Base-by-base conservation (phyloP, 2,888 invertebrate species). In the Xanthorhoe spadicearia region DNA sequence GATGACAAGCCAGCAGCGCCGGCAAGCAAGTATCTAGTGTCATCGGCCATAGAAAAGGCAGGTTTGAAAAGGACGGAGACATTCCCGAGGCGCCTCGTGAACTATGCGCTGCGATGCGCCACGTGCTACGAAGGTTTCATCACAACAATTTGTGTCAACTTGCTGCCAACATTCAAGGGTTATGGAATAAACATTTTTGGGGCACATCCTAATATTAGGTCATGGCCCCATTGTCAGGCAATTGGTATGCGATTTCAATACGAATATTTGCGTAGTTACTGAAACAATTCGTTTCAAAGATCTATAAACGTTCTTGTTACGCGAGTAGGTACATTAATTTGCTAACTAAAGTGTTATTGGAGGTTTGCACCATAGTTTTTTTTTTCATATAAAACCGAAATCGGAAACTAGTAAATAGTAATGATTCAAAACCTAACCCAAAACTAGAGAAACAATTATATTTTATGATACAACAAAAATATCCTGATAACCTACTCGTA, bases 101-200 rank as follows among this genome's bases (percentile, higher is more conserved):
- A 88, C 85, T 88, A 87, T 89, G 89, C 78, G 82, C 69, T 61
- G 74, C 71, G 75, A 75, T 76, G 74, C 74, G 72, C 60, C 61
- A 60, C 61, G 48, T 50, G 66, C 69, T 55, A 69, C 73, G 74
- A 43, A 43, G 38, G 38, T 72, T 75, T 60, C 68, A 75, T 71
- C 70, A 74, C 69, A 82, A 83, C 81, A 79, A 82, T 82, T 78
- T 75, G 62, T 74, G 66, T 67, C 73, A 62, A 61, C 75, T 74
- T 72, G 68, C 66, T 63, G 57, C 62, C 23, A 61, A 69, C 64
- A 64, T 63, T 63, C 38, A 66, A 60, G 61, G 28, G 43, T 38
- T 61, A 50, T 19, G 48, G 15, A 43, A 62, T 32, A 7, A 49
- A 62, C 49, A 54, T 55, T 46, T 58, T 52, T 51, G 18, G 38